Evolutionary conservation across 1,140 invertebrate species (phyloP).

Genomic region (Proales similis): DNA sequence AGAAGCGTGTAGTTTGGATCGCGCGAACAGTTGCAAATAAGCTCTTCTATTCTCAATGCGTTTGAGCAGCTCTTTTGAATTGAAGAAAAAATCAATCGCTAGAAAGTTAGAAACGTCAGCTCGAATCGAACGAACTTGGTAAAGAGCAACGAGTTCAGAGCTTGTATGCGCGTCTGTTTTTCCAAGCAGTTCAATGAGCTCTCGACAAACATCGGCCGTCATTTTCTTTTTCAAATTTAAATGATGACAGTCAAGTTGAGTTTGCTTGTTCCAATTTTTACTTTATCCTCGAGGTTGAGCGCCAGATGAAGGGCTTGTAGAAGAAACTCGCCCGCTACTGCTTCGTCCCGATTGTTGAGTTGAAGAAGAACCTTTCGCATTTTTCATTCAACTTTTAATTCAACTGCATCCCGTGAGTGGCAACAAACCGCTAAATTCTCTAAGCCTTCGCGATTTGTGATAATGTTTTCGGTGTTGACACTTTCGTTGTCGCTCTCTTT

Average conservation of each 20-base stretch:
- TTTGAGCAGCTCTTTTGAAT: not conserved
- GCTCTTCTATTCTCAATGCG: not conserved
- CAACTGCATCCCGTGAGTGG: too few relatives aligned
- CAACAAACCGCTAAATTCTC: too few relatives aligned
- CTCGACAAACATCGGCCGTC: not conserved
- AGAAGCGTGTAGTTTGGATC: conserved; percentile 26
- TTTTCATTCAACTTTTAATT: too few relatives aligned
- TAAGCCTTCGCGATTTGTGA: too few relatives aligned
- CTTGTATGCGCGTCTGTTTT: conserved; percentile 12
- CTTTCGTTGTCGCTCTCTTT: too few relatives aligned
- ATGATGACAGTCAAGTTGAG: too few relatives aligned
- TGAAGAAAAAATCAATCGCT: not conserved
- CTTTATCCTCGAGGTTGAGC: conserved; percentile 3
- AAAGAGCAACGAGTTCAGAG: conserved; percentile 18
- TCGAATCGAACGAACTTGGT: conserved; percentile 8
- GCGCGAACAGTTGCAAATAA: conserved; percentile 13
- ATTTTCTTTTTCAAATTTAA: too few relatives aligned
- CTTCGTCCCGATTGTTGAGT: not conserved
- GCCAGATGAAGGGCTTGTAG: conserved; percentile 23
- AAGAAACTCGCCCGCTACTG: conserved; percentile 1
- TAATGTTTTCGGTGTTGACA: too few relatives aligned
- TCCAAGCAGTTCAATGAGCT: conserved; percentile 20
- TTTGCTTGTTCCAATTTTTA: too few relatives aligned
- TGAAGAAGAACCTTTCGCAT: conserved; percentile 7
- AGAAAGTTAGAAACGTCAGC: not conserved